These are phyloP conservation scores for Vanessa cardui DNA, from an alignment of 2,888 invertebrate species.

Conservation along the genomic window DNA sequence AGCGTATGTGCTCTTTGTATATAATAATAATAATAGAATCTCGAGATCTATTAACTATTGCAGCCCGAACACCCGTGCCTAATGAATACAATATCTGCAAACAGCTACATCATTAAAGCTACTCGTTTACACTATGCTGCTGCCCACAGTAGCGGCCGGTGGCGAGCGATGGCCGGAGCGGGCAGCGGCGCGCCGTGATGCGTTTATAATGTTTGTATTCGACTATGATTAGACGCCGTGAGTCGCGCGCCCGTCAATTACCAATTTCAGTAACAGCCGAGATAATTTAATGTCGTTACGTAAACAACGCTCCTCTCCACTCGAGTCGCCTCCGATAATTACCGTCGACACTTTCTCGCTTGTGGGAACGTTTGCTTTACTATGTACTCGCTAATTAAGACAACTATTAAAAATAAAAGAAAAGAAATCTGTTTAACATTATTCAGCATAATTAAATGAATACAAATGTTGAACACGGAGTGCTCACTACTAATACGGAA, in stretches of 20 bases:
- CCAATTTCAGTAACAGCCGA: constrained; percentile 10
- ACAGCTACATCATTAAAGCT: too few species aligned
- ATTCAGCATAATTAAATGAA: constrained; percentile 5
- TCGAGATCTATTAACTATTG: neutral
- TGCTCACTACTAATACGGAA: constrained; percentile 2
- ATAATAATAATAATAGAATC: neutral
- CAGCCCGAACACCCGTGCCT: neutral
- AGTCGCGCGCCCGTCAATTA: constrained; percentile 3
- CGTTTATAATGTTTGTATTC: constrained; percentile 22
- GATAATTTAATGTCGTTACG: constrained; percentile 12
- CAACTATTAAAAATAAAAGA: neutral
- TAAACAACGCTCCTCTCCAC: neutral
- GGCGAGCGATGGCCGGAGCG: neutral
- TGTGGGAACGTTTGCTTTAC: too few species aligned
- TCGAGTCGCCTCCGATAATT: neutral
- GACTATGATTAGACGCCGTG: constrained; percentile 12
- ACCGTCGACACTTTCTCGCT: neutral
- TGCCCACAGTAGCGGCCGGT: neutral
- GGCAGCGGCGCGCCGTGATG: constrained; percentile 7
- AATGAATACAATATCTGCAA: neutral
- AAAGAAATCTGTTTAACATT: constrained; percentile 8
- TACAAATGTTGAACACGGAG: constrained; percentile 1
- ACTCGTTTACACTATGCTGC: neutral
- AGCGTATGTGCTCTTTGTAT: constrained; percentile 4
- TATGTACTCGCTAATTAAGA: too few species aligned